Evolutionary conservation across 2,888 invertebrate species (phyloP), one percentile per base, ranked within the genome.

Genomic region (Melieria crassipennis): DNA sequence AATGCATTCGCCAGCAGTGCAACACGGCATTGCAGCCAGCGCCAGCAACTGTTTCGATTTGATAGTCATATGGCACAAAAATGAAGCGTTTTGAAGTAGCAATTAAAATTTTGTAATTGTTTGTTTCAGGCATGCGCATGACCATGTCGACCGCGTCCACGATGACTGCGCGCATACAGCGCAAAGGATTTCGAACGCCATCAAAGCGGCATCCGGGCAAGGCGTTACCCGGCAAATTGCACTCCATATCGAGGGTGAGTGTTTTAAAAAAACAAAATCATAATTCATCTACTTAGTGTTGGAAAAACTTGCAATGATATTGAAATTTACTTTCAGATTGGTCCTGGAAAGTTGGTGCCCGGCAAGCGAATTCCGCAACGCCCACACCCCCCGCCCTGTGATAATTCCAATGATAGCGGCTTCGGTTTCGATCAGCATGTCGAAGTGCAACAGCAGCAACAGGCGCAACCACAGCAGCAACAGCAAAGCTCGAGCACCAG

Each of bases 321-420:
- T 30, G 30, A 30, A 30, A 30, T 43, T 30, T 4, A 16, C 47
- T 56, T 60, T 5, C 60, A 86, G 86, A 82, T 84, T 75, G 85
- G 82, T 52, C 82, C 86, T 9, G 87, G 86, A 1, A 87, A 87
- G 75, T 76, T 86, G 56, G 83, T 82, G 66, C 83, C 86, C 1
- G 87, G 87, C 3, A 87, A 87, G 76, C 81, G 86, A 76, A 84
- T 87, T 75, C 82, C 83, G 73, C 83, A 83, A 67, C 80, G 86
- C 73, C 86, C 86, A 68, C 85, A 85, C 79, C 85, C 89, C 56
- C 89, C 89, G 83, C 91, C 91, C 74, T 94, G 94, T 85, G 95
- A 95, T 85, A 95, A 94, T 87, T 95, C 95, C 75, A 95, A 94
- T 88, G 96, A 96, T 87, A 95, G 95, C 78, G 95, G 95, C 47